Base-by-base conservation (phyloP, 2,888 invertebrate species). In the Unio pictorum region DNA sequence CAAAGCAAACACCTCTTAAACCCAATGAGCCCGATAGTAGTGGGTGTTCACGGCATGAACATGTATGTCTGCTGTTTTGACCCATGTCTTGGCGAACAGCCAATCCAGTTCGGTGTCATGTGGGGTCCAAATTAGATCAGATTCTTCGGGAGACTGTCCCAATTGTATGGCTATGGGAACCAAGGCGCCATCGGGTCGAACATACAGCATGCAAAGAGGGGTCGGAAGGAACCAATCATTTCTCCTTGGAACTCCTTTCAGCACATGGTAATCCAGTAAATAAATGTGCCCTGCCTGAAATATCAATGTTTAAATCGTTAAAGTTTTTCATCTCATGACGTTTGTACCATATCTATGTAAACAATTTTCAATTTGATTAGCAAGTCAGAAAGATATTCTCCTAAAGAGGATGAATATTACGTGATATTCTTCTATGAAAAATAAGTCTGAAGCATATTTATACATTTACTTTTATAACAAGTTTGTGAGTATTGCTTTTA, bases 101-200 rank as follows among this genome's bases (percentile, higher is more conserved):
- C 77, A 77, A 7, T 74, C 77, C 30, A 70, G 57, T 66, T 73
- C 66, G 7, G 58, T 59, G 56, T 77, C 77, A 55, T 67, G 67
- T 30, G 77, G 73, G 11, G 77, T 77, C 74, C 74, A 77, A 30
- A 77, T 75, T 54, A 74, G 77, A 66, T 75, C 73, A 4, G 69
- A 66, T 54, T 64, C 61, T 3, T 68, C 71, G 45, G 77, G 71
- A 20, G 26, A 54, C 66, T 73, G 73, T 59, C 69, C 66, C 45
- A 77, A 57, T 55, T 77, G 77, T 18, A 77, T 75, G 58, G 77
- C 77, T 17, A 77, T 77, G 7, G 77, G 77, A 17, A 75, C 74
- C 45, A 77, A 64, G 8, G 71, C 63, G 4, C 74, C 74, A 2
- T 69, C 60, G 17, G 62, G 54, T n/a, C 71, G 61, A 6, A 75